Percentiles rank a stretch among this genome's conserved stretches.
Evolutionary conservation across 2,113 vertebrate species (phyloP).

Genomic region (Grus americana): DNA sequence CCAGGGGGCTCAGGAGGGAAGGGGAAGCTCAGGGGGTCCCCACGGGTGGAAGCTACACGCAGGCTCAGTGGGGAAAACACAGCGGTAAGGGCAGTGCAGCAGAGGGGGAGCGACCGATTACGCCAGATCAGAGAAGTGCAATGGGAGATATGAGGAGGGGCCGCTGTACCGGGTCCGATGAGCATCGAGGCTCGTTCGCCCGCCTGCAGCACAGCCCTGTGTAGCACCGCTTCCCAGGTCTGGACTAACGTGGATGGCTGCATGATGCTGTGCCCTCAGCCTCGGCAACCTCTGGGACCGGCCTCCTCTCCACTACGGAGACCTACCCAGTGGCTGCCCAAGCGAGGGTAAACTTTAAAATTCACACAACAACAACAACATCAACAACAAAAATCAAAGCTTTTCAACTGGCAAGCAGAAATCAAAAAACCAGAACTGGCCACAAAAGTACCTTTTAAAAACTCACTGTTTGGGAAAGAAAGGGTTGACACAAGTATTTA

Average conservation of each 20-base stretch:
- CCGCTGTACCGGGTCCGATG: fast-evolving
- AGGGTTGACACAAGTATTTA: background rate
- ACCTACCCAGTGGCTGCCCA: background rate
- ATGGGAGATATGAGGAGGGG: fast-evolving
- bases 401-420: background rate
- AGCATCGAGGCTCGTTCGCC: fast-evolving
- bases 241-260: fast-evolving
- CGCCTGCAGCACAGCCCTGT: background rate
- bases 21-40: fast-evolving
- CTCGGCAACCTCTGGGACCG: background rate
- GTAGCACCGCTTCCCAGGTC: background rate
- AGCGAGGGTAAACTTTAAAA: background rate
- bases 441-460: background rate
- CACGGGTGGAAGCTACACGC: fast-evolving
- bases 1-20: background rate
- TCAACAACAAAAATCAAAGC: background rate
- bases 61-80: background rate
- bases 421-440: background rate
- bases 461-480: background rate
- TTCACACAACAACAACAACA: background rate
- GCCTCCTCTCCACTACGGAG: background rate
- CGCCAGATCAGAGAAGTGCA: fast-evolving
- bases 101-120: fast-evolving
- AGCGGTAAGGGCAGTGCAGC: background rate
- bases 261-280: background rate